These are phyloP conservation scores for Scaptodrosophila latifasciaeformis DNA, from an alignment of 2,888 invertebrate genomes.

Conservation along the genomic window DNA sequence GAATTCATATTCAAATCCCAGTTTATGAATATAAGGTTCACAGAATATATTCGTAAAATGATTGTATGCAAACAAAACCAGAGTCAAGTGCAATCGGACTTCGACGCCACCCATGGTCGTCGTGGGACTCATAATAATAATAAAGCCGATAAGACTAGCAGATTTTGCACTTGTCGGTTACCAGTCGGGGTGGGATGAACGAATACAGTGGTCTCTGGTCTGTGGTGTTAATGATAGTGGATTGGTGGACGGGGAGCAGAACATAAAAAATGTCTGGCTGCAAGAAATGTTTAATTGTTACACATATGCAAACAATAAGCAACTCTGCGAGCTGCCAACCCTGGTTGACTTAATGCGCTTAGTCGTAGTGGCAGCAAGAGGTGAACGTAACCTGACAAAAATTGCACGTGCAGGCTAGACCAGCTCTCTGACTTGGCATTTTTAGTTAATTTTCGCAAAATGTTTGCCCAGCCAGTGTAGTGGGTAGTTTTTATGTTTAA, in stretches of 20 bases:
- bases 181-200: not conserved
- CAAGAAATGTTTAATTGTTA: constrained; percentile 63
- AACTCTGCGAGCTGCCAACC: constrained; percentile 41
- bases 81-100: constrained; percentile 56
- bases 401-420: constrained; percentile 59
- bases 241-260: not conserved
- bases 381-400: constrained; percentile 31
- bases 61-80: not conserved
- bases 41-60: not conserved
- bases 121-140: constrained; percentile 64
- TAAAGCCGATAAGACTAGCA: constrained; percentile 68
- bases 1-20: constrained; percentile 64
- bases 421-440: constrained; percentile 45
- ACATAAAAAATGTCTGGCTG: constrained; percentile 58
- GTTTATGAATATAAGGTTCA: constrained; percentile 48
- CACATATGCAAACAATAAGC: constrained; percentile 66
- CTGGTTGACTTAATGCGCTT: constrained; percentile 59
- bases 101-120: constrained; percentile 45
- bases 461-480: constrained; percentile 14
- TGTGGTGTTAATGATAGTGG: constrained; percentile 54
- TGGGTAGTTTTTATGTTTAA: constrained; percentile 52
- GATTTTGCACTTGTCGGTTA: constrained; percentile 59
- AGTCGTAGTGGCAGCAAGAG: constrained; percentile 4
- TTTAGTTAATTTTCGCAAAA: constrained; percentile 54
- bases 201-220: constrained; percentile 7